phyloP scores from a whole-genome alignment of 2,113 vertebrate species.

The Hippocampus guttulatus region DNA sequence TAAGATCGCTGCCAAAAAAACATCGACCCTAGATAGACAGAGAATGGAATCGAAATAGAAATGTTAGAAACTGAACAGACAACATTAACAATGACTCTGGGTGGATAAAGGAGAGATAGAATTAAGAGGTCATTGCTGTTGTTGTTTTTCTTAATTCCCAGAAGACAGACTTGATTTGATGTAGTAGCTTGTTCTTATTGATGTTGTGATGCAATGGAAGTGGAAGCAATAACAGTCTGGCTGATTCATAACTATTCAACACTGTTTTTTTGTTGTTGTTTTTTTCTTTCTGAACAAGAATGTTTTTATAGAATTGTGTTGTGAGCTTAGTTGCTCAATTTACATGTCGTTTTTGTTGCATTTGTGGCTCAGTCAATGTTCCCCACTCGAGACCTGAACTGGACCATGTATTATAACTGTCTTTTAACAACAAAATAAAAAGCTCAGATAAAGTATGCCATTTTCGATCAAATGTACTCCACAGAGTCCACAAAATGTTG shows the following conservation, averaged over 20 bases:
- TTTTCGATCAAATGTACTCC: background rate
- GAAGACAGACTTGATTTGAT: conserved; percentile 40
- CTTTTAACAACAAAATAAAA: conserved; percentile 22
- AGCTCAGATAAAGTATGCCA: background rate
- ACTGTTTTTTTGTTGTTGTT: background rate
- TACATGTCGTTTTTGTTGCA: conserved; percentile 17
- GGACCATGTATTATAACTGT: conserved; percentile 42
- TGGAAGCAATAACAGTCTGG: conserved; percentile 37
- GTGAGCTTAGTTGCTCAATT: conserved; percentile 51
- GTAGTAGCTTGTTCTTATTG: conserved; percentile 45
- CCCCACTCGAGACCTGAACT: conserved; percentile 51
- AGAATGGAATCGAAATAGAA: background rate
- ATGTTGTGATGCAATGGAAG: conserved; percentile 36
- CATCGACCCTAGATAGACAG: conserved; percentile 38
- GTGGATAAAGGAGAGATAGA: conserved; percentile 29
- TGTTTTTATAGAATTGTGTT: conserved; percentile 53
- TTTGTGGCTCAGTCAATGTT: conserved; percentile 8
- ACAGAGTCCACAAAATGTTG: background rate
- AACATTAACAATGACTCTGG: conserved; percentile 19
- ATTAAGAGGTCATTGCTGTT: conserved; percentile 29
- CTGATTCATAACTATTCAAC: conserved; percentile 48
- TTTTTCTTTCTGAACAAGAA: conserved; percentile 5
- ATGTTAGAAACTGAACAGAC: background rate
- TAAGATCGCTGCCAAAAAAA: conserved; percentile 66
- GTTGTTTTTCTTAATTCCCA: conserved; percentile 53